Evolutionary conservation across 1,140 invertebrate genomes (phyloP).

Genomic region (Meloidogyne chitwoodi): DNA sequence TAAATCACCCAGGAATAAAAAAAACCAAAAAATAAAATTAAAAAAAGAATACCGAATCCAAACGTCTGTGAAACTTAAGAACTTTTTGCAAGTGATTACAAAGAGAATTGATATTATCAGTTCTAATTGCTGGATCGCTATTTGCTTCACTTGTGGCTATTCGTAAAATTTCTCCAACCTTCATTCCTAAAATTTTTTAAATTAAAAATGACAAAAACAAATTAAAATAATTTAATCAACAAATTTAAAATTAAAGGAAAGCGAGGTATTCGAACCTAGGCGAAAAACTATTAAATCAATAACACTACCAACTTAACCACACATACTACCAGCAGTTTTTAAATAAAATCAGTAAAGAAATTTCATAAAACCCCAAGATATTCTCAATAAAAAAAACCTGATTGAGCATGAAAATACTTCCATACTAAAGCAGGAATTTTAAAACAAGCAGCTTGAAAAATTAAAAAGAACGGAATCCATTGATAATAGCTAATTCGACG

Average conservation of each 20-base stretch:
- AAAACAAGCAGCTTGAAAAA: conserved; percentile 61
- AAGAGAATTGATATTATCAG: conserved; percentile 48
- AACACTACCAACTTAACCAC: too few species aligned
- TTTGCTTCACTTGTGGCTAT: conserved; percentile 51
- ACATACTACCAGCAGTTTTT: too few species aligned
- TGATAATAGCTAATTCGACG: conserved; percentile 61
- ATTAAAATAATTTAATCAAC: background rate
- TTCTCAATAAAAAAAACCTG: conserved; percentile 26
- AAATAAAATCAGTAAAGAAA: too few species aligned
- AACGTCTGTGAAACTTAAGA: conserved; percentile 47
- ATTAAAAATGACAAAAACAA: conserved; percentile 9
- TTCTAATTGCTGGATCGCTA: conserved; percentile 45
- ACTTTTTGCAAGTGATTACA: conserved; percentile 50
- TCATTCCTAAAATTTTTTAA: conserved; percentile 41
- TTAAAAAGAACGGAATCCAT: conserved; percentile 63
- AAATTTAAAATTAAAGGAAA: background rate
- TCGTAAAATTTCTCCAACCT: conserved; percentile 53
- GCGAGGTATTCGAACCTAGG: background rate
- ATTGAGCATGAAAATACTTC: conserved; percentile 60
- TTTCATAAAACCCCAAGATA: too few species aligned
- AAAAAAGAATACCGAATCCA: conserved; percentile 40
- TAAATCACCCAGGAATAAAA: too few species aligned
- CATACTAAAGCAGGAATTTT: conserved; percentile 61
- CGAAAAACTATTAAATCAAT: too few species aligned
- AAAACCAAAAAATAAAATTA: too few species aligned